A percentile compares a stretch with the other conserved stretches of the same genome.
phyloP scores from a whole-genome alignment of 2,113 vertebrate species.

The Rhea pennata region DNA sequence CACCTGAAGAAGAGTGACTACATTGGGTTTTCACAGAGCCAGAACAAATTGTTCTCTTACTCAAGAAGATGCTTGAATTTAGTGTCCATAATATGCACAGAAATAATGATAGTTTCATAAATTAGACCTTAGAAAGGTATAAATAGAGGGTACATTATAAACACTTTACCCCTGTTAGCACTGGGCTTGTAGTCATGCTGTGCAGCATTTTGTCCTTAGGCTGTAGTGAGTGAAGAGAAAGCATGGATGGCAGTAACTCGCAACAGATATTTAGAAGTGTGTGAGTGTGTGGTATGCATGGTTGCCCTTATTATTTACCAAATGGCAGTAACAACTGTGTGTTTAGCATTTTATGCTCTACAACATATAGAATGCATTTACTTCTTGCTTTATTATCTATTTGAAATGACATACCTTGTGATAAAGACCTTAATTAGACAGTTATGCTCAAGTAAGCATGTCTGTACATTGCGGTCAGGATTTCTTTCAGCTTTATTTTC shows the following conservation, averaged over 20 bases:
- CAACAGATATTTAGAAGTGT: background rate
- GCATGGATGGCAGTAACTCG: background rate
- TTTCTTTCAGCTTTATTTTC: background rate
- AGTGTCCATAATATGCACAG: background rate
- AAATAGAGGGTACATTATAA: background rate
- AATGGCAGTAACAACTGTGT: background rate
- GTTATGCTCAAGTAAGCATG: background rate
- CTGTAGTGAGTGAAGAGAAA: background rate
- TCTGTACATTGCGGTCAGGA: background rate
- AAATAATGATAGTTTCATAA: background rate
- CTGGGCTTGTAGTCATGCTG: background rate
- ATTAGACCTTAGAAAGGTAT: background rate
- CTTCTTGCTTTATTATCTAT: background rate
- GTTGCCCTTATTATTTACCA: background rate
- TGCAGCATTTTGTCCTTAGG: background rate
- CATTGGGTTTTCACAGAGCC: rapidly evolving
- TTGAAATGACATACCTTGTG: background rate
- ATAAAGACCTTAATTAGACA: background rate
- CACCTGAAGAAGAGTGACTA: background rate
- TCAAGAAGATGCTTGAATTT: background rate
- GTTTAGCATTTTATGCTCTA: background rate
- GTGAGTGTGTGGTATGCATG: no score
- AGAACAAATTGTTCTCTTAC: background rate
- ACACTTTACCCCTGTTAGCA: background rate
- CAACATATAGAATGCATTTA: background rate